Percentiles rank a stretch among this genome's conserved stretches.
Evolutionary conservation across 1,140 invertebrate species (phyloP).

Genomic region (Euura lappo): DNA sequence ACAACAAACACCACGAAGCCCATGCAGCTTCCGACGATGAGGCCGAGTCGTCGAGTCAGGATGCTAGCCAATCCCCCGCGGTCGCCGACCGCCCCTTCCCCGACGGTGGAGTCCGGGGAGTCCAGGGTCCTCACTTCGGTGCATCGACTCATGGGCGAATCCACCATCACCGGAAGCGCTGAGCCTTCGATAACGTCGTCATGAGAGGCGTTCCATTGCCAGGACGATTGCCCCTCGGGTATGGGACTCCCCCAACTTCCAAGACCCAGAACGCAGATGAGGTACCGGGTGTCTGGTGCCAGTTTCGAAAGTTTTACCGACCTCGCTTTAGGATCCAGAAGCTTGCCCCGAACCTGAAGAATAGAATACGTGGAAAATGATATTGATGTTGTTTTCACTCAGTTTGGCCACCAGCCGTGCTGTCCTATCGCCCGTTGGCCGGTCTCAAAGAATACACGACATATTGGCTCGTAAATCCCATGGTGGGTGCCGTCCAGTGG

Average conservation of each 20-base stretch:
- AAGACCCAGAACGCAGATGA: conserved; percentile 86
- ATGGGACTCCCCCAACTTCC: conserved; percentile 68
- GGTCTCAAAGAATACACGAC: too few relatives aligned
- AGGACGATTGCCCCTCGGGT: conserved; percentile 47
- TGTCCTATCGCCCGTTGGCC: too few relatives aligned
- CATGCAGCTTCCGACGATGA: conserved; percentile 85
- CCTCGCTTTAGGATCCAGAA: conserved; percentile 73
- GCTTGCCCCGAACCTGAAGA: conserved; percentile 73
- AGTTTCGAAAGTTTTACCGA: conserved; percentile 77
- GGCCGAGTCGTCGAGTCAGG: conserved; percentile 77
- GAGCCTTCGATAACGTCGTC: conserved; percentile 62
- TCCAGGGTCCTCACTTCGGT: conserved; percentile 79
- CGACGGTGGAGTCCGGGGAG: conserved; percentile 68
- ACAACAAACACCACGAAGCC: conserved; percentile 85
- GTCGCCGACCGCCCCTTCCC: conserved; percentile 68
- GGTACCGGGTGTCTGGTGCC: conserved; percentile 79
- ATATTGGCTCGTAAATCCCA: too few relatives aligned
- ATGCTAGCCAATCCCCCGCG: conserved; percentile 68
- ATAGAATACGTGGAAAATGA: conserved; percentile 17
- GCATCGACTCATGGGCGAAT: conserved; percentile 77
- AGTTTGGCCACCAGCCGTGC: too few relatives aligned
- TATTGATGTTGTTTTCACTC: too few relatives aligned
- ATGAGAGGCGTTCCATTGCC: conserved; percentile 58
- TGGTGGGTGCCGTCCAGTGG: too few relatives aligned
- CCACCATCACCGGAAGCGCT: conserved; percentile 70